A percentile compares a stretch with the other conserved stretches of the same genome.
phyloP scores from a whole-genome alignment of 1,140 invertebrate species.

The Ridgeia piscesae region DNA sequence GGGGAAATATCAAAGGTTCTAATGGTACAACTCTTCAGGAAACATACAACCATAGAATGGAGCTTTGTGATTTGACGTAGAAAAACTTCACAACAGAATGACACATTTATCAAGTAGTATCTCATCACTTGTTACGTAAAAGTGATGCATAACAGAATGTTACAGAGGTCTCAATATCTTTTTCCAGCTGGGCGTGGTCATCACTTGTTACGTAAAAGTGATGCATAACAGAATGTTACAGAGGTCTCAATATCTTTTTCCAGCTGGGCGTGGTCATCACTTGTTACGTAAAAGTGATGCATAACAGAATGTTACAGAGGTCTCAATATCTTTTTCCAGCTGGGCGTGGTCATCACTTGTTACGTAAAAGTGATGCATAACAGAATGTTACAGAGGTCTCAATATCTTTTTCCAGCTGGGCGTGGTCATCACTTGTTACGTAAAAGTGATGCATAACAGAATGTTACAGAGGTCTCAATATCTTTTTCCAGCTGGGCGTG shows the following conservation, averaged over 20 bases:
- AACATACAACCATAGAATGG: not conserved
- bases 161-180: not conserved
- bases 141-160: not conserved
- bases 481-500: constrained; percentile 71
- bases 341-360: constrained; percentile 91
- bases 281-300: too few species aligned
- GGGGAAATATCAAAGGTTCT: not conserved
- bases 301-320: not conserved
- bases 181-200: constrained; percentile 79
- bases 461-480: not conserved
- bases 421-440: constrained; percentile 86
- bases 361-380: too few species aligned
- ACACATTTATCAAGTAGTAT: too few species aligned
- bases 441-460: too few species aligned
- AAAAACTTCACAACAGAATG: not conserved
- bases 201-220: too few species aligned
- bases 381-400: not conserved
- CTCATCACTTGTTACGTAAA: too few species aligned
- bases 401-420: constrained; percentile 64
- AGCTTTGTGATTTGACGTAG: not conserved
- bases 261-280: constrained; percentile 84
- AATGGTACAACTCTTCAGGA: not conserved
- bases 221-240: not conserved
- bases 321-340: constrained; percentile 35
- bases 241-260: not conserved